A percentile compares a stretch with the other conserved stretches of the same genome.
phyloP scores from a whole-genome alignment of 1,140 invertebrate species.

The Popillia japonica region DNA sequence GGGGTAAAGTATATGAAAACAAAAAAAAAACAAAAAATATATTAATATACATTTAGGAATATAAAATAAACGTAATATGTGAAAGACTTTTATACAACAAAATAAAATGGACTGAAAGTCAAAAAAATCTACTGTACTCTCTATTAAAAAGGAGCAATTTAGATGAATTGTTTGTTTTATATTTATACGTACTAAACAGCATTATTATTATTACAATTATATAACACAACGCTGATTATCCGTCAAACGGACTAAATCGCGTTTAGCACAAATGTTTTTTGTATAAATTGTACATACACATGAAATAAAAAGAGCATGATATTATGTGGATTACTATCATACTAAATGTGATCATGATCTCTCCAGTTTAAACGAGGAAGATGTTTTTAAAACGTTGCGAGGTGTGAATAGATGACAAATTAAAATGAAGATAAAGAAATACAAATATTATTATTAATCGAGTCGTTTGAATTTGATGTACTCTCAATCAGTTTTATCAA shows the following conservation, averaged over 20 bases:
- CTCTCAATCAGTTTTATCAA: not conserved
- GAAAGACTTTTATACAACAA: slow-evolving; percentile 6
- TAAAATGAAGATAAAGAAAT: not conserved
- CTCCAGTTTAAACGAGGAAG: not conserved
- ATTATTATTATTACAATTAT: not conserved
- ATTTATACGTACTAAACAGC: not conserved
- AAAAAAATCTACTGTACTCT: not conserved
- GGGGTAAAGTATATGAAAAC: not conserved
- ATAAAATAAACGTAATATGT: not conserved
- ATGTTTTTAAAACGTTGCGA: not conserved
- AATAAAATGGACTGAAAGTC: slow-evolving; percentile 15
- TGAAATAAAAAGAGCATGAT: not conserved
- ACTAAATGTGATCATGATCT: slow-evolving; percentile 24
- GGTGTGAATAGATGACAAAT: not conserved
- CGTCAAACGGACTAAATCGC: not conserved
- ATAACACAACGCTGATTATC: not conserved
- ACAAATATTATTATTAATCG: not conserved
- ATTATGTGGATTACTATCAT: not conserved
- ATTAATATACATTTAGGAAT: not conserved
- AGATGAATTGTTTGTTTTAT: slow-evolving; percentile 15
- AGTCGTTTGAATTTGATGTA: slow-evolving; percentile 14
- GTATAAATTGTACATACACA: slow-evolving; percentile 37
- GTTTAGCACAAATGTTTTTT: slow-evolving; percentile 32
- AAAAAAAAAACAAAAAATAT: not conserved
- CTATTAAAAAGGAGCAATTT: not conserved